phyloP scores from a whole-genome alignment of 2,888 invertebrate species.

The Strigamia crassipes region DNA sequence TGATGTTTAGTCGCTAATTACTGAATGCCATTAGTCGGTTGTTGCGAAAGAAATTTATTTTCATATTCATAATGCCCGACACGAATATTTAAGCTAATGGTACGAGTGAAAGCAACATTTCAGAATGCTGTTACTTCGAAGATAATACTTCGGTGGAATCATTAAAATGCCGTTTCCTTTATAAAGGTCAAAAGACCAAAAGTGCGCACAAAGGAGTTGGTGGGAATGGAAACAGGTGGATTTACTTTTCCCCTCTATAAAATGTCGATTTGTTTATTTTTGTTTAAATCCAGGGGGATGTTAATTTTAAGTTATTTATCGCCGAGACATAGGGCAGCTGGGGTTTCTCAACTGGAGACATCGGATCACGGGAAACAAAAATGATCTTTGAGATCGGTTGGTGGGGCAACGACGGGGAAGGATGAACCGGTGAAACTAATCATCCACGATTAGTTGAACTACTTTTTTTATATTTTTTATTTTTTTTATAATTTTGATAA shows the following conservation, averaged over 20 bases:
- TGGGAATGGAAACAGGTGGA: background rate
- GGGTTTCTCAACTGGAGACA: background rate
- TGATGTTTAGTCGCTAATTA: background rate
- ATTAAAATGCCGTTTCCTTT: slow-evolving; percentile 26
- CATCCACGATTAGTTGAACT: background rate
- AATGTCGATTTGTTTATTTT: background rate
- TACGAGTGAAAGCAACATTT: too few relatives aligned
- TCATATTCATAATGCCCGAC: background rate
- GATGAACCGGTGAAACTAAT: slow-evolving; percentile 31
- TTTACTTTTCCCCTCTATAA: background rate
- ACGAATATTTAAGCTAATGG: too few relatives aligned
- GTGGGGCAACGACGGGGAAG: background rate
- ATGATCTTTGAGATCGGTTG: slow-evolving; percentile 26
- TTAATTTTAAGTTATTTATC: background rate
- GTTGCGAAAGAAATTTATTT: too few relatives aligned
- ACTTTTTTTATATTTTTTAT: too few relatives aligned
- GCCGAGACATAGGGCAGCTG: background rate
- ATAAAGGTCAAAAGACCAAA: slow-evolving; percentile 43
- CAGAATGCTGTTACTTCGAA: too few relatives aligned
- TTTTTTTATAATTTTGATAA: too few relatives aligned
- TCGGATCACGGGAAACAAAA: slow-evolving; percentile 13
- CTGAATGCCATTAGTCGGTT: too few relatives aligned
- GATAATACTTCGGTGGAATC: background rate
- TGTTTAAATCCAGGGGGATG: background rate
- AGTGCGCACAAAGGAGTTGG: background rate